Conservation (phyloP, 2,888 invertebrate genomes). For the Ecdyonurus torrentis region DNA sequence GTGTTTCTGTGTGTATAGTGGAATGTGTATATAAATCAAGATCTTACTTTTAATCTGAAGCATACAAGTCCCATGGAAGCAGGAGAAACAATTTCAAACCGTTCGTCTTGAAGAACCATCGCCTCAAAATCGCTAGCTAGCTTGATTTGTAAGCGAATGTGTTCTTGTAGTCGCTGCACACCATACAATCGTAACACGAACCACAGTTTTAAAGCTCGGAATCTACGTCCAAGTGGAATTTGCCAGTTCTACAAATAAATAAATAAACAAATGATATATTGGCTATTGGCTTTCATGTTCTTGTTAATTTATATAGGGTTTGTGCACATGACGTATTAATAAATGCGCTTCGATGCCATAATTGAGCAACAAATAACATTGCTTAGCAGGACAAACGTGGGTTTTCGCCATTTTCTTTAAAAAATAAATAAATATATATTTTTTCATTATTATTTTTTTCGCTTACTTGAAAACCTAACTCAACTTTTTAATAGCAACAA, state of each 20-base stretch:
- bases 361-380: no score
- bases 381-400: no score
- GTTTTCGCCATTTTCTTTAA: no score
- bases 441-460: no score
- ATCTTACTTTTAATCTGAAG: conserved; percentile 60
- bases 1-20: no score
- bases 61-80: conserved; percentile 71
- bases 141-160: conserved; percentile 54
- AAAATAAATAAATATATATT: no score
- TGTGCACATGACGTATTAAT: no score
- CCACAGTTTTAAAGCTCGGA: conserved; percentile 87
- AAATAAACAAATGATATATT: background rate
- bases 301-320: no score
- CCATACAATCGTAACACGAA: conserved; percentile 74
- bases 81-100: conserved; percentile 63
- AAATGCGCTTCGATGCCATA: no score
- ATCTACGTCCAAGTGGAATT: conserved; percentile 70
- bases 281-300: no score
- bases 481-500: no score
- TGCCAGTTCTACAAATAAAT: conserved; percentile 65
- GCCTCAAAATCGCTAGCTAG: conserved; percentile 65
- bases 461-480: no score
- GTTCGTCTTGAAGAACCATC: conserved; percentile 46
- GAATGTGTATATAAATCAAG: background rate
- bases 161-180: conserved; percentile 55